Percentiles rank a stretch among this genome's conserved stretches.
These are phyloP conservation scores for Andrena dorsata DNA, from an alignment of 2,888 invertebrate species.

Conservation along the genomic window DNA sequence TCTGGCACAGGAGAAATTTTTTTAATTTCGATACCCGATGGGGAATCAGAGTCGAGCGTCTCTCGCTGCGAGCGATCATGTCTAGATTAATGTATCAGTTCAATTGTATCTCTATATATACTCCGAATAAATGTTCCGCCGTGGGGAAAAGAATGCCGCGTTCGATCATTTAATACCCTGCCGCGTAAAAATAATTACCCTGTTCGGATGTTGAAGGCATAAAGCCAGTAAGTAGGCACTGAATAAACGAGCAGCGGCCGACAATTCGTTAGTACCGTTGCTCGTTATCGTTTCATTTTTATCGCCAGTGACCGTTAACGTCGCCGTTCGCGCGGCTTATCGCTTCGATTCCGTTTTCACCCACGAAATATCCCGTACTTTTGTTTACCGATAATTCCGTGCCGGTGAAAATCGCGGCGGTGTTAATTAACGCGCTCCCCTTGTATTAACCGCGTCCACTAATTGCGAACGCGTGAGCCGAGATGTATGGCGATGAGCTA, in stretches of 20 bases:
- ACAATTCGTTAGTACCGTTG: constrained; percentile 29
- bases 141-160: background rate
- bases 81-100: too few species aligned
- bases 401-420: constrained; percentile 55
- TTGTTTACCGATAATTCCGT: constrained; percentile 35
- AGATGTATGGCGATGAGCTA: constrained; percentile 77
- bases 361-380: constrained; percentile 14
- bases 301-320: constrained; percentile 27
- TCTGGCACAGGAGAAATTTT: constrained; percentile 45
- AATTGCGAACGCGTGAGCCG: constrained; percentile 77
- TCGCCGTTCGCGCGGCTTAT: constrained; percentile 4
- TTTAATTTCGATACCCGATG: constrained; percentile 21
- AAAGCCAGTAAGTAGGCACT: background rate
- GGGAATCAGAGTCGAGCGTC: background rate
- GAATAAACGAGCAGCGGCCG: background rate
- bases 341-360: background rate
- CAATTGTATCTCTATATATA: too few species aligned
- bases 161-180: background rate
- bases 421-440: constrained; percentile 70
- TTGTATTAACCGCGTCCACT: constrained; percentile 71
- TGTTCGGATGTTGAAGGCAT: constrained; percentile 13
- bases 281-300: constrained; percentile 38
- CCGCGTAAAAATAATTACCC: background rate
- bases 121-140: too few species aligned
- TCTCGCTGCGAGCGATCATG: background rate